Percentiles rank a stretch among this genome's conserved stretches.
These are phyloP conservation scores for Eriocheir sinensis DNA, from an alignment of 1,140 invertebrate genomes.

Conservation along the genomic window DNA sequence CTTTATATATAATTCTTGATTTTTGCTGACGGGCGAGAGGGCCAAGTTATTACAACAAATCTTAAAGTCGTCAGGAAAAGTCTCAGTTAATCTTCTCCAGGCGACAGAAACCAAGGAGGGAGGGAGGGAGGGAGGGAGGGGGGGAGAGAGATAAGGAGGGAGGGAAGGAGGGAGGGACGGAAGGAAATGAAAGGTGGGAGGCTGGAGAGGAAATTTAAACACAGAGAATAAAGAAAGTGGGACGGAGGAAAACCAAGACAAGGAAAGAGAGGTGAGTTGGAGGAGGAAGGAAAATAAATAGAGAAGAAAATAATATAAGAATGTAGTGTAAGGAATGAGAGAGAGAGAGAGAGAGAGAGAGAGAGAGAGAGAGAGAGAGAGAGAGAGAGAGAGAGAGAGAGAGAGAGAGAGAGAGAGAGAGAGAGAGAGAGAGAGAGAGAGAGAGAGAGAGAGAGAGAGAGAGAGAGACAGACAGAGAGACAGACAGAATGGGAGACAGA, in stretches of 20 bases:
- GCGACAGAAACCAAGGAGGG: no score
- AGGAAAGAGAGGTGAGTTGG: neutral
- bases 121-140: neutral
- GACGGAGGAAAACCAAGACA: neutral
- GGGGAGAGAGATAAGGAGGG: neutral
- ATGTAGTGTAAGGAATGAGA: neutral
- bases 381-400: constrained; percentile 38
- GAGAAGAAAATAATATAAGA: neutral
- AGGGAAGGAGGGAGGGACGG: neutral
- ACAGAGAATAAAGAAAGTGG: neutral
- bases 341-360: neutral
- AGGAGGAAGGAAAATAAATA: neutral
- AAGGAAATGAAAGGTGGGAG: neutral
- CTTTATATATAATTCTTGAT: neutral
- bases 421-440: constrained; percentile 47
- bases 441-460: neutral
- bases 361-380: constrained; percentile 7
- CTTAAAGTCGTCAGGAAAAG: no score
- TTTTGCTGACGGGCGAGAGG: neutral
- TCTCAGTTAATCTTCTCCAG: no score
- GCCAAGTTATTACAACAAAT: neutral
- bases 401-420: constrained; percentile 41
- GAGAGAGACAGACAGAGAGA: constrained; percentile 15
- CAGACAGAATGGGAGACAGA: neutral
- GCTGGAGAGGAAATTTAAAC: neutral